phyloP scores from a whole-genome alignment of 2,113 vertebrate genomes.

The Crocuta crocuta region DNA sequence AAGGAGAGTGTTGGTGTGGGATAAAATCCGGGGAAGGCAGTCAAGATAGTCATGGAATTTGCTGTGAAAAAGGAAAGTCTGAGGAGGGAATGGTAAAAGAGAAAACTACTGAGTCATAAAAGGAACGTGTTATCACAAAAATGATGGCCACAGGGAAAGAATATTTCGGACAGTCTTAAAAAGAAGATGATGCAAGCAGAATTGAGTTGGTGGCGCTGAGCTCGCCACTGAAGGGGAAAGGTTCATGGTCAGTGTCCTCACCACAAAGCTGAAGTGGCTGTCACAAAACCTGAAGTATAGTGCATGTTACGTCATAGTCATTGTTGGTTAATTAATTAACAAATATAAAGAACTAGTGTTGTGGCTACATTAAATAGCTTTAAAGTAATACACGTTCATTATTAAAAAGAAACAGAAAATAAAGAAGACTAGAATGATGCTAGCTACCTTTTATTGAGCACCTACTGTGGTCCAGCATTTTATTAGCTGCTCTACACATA shows the following conservation, averaged over 20 bases:
- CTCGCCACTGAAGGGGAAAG: background rate
- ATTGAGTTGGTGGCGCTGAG: background rate
- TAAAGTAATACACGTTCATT: background rate
- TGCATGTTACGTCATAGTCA: too few relatives aligned
- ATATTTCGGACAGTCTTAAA: background rate
- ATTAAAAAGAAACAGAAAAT: background rate
- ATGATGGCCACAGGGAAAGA: background rate
- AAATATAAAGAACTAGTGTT: background rate
- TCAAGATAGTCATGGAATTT: constrained; percentile 71
- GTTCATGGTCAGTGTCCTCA: background rate
- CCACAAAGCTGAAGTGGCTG: background rate
- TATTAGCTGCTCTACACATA: background rate
- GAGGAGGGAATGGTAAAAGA: constrained; percentile 53
- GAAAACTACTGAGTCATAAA: constrained; percentile 75
- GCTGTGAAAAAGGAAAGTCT: constrained; percentile 79
- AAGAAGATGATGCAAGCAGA: constrained; percentile 37
- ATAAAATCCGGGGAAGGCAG: constrained; percentile 28
- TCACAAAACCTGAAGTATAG: background rate
- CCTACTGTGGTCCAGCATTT: background rate
- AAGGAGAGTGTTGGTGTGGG: background rate
- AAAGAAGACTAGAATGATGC: background rate
- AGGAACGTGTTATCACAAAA: constrained; percentile 1
- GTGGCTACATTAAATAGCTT: background rate
- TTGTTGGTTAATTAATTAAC: background rate
- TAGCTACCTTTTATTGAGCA: background rate